A percentile compares a stretch with the other conserved stretches of the same genome.
Evolutionary conservation across 2,888 invertebrate species (phyloP).

Genomic region (Pachymerium ferrugineum): DNA sequence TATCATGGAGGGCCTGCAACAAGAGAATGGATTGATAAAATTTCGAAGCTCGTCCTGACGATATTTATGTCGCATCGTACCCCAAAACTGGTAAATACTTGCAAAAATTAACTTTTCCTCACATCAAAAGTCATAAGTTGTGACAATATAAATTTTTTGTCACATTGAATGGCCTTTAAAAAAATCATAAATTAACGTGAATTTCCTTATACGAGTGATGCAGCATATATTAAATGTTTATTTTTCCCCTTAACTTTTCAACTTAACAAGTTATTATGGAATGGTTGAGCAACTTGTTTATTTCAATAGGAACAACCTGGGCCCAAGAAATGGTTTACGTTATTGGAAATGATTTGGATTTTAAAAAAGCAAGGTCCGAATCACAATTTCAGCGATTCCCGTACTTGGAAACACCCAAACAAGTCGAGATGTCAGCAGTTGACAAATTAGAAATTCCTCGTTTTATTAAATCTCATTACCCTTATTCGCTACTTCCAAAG

Average conservation of each 20-base stretch:
- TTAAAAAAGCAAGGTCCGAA: slow-evolving; percentile 61
- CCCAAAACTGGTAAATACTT: slow-evolving; percentile 63
- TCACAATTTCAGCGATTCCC: slow-evolving; percentile 65
- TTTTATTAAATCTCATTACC: slow-evolving; percentile 69
- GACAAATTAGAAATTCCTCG: slow-evolving; percentile 47
- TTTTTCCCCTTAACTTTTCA: not conserved
- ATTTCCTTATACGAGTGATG: too few species aligned
- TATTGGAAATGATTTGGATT: slow-evolving; percentile 73
- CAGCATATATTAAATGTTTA: not conserved
- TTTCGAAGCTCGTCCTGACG: slow-evolving; percentile 61
- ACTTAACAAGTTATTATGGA: not conserved
- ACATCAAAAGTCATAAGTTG: too few species aligned
- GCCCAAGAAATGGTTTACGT: slow-evolving; percentile 89
- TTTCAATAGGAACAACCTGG: slow-evolving; percentile 72
- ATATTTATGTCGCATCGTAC: slow-evolving; percentile 69
- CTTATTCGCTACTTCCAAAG: slow-evolving; percentile 62
- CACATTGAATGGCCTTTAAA: too few species aligned
- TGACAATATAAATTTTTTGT: too few species aligned
- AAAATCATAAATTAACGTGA: too few species aligned
- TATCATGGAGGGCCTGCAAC: not conserved
- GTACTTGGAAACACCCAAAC: slow-evolving; percentile 57
- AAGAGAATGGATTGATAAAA: slow-evolving; percentile 45
- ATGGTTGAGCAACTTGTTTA: too few species aligned
- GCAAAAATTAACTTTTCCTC: too few species aligned
- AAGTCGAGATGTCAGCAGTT: slow-evolving; percentile 40